Percentiles rank a stretch among this genome's conserved stretches.
phyloP scores from a whole-genome alignment of 2,113 vertebrate species.

The Reinhardtius hippoglossoides region DNA sequence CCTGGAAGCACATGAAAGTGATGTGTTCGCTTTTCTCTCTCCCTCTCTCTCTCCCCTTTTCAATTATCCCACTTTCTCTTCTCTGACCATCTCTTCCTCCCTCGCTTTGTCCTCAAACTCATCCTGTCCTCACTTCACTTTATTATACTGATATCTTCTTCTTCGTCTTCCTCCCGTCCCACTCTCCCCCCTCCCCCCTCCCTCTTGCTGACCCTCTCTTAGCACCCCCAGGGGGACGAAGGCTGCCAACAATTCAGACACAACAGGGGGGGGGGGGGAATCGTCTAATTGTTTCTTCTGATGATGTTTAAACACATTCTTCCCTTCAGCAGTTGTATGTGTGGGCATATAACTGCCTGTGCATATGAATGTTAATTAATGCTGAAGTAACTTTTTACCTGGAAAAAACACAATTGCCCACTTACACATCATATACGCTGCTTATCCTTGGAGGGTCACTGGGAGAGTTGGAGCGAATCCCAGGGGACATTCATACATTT shows the following conservation, averaged over 20 bases:
- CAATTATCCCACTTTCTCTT: conserved; percentile 11
- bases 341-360: neutral
- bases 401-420: neutral
- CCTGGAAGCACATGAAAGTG: conserved; percentile 62
- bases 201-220: conserved; percentile 62
- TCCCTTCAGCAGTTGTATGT: neutral
- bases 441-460: no score
- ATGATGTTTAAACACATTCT: conserved; percentile 23
- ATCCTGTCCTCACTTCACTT: conserved; percentile 27
- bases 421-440: neutral
- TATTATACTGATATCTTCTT: neutral
- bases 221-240: conserved; percentile 68
- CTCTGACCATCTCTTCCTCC: neutral
- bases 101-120: conserved; percentile 35
- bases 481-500: no score
- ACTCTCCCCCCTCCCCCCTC: conserved; percentile 7
- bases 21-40: neutral
- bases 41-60: neutral
- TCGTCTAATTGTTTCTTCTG: conserved; percentile 2
- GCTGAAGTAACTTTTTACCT: conserved; percentile 1
- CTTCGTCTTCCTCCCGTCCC: neutral
- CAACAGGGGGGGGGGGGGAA: conserved; percentile 15
- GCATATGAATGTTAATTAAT: neutral
- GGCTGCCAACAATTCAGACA: conserved; percentile 47
- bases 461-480: no score